phyloP scores from a whole-genome alignment of 2,888 invertebrate species.

The Falcaria lacertinaria region DNA sequence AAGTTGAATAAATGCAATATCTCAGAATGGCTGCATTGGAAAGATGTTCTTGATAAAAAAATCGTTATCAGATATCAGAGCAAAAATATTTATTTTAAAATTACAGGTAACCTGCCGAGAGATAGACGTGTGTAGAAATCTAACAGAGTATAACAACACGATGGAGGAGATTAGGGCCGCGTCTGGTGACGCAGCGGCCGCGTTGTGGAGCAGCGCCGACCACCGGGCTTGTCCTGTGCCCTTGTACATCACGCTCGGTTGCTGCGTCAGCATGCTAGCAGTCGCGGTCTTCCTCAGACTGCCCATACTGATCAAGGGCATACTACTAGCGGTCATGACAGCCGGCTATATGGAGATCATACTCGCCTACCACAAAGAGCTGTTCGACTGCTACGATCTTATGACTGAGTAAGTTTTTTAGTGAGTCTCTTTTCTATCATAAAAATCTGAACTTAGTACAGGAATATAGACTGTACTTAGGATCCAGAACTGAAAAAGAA shows the following conservation, averaged over 20 bases:
- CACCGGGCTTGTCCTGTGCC: slow-evolving; percentile 92
- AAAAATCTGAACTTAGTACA: no score
- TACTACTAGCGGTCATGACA: slow-evolving; percentile 88
- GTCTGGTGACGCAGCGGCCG: slow-evolving; percentile 45
- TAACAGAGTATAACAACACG: slow-evolving; percentile 68
- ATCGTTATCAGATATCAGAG: no score
- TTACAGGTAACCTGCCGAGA: slow-evolving; percentile 69
- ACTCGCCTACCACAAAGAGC: slow-evolving; percentile 87
- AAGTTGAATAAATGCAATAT: no score
- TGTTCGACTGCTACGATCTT: slow-evolving; percentile 91
- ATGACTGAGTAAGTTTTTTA: slow-evolving; percentile 83
- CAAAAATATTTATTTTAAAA: background rate
- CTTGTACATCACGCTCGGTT: slow-evolving; percentile 91
- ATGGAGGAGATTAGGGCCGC: slow-evolving; percentile 72
- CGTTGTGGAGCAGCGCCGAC: slow-evolving; percentile 72
- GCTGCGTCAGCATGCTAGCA: slow-evolving; percentile 90
- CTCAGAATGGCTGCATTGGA: no score
- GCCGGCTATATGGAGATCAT: slow-evolving; percentile 89
- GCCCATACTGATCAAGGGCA: slow-evolving; percentile 90
- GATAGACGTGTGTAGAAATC: slow-evolving; percentile 58
- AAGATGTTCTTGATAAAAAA: no score
- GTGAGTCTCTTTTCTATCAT: background rate
- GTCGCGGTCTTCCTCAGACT: slow-evolving; percentile 91
- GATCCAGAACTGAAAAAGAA: no score
- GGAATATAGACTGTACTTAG: no score